phyloP scores from a whole-genome alignment of 2,113 vertebrate genomes.

The Scomber colias region DNA sequence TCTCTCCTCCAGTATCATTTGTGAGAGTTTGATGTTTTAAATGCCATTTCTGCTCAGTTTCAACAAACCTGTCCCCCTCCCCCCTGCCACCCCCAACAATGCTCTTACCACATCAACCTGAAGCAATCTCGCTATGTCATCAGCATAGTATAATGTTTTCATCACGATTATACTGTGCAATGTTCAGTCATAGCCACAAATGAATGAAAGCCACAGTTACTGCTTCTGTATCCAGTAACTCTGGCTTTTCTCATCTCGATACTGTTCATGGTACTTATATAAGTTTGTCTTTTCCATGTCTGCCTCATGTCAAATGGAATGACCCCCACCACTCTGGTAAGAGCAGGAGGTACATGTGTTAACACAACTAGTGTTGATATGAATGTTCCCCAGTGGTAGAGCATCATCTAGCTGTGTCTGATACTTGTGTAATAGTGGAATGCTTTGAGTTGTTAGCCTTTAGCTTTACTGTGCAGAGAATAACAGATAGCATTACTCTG shows the following conservation, averaged over 20 bases:
- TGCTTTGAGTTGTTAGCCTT: constrained; percentile 19
- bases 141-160: constrained; percentile 51
- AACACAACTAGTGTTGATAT: constrained; percentile 49
- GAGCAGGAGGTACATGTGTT: constrained; percentile 97
- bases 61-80: constrained; percentile 9
- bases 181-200: constrained; percentile 33
- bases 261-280: constrained; percentile 90
- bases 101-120: constrained; percentile 42
- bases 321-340: constrained; percentile 96
- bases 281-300: constrained; percentile 97
- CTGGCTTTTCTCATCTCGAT: constrained; percentile 44
- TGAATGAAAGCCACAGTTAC: constrained; percentile 50
- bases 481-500: neutral
- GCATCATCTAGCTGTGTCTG: constrained; percentile 50
- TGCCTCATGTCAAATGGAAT: constrained; percentile 96
- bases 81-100: neutral
- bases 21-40: constrained; percentile 38
- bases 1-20: constrained; percentile 42
- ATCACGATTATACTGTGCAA: constrained; percentile 37
- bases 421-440: constrained; percentile 32
- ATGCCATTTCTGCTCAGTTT: constrained; percentile 43
- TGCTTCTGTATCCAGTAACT: constrained; percentile 27
- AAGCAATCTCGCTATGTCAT: constrained; percentile 36
- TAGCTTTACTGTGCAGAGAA: constrained; percentile 5
- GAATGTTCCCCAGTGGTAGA: constrained; percentile 54